Evolutionary conservation across 2,888 invertebrate genomes (phyloP), one percentile per base, ranked within the genome.

Genomic region (Hypolimnas misippus): DNA sequence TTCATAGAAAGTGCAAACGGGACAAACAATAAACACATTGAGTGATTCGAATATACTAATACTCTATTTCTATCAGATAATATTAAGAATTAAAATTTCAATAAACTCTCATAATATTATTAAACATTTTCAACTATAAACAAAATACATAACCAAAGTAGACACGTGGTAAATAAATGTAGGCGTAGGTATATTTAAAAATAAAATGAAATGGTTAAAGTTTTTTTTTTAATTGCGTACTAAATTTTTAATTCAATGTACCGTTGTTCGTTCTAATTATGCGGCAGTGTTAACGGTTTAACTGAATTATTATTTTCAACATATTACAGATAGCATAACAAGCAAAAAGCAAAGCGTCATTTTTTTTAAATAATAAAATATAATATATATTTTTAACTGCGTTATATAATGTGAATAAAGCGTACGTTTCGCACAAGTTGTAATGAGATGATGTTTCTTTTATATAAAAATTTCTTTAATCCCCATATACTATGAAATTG

Each of bases 371-470:
- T n/a, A n/a, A n/a, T n/a, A n/a, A n/a, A n/a, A n/a, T n/a, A n/a
- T n/a, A 10, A 17, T 2, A 42, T 10, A 42, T 17, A 42, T 12
- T n/a, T 25, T 21, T n/a, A n/a, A n/a, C n/a, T n/a, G n/a, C n/a
- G n/a, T n/a, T n/a, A n/a, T n/a, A n/a, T n/a, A n/a, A n/a, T n/a
- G n/a, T 40, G 12, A 57, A 50, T 17, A 35, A 35, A 35, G 19
- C 19, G 31, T 50, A 57, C 19, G 31, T 58, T 58, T 58, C 58
- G 58, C 58, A 58, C 58, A 58, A 52, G 19, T 52, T 33, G 12
- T 42, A 31, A 42, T 52, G 33, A 52, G 40, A 42, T 40, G 58
- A 58, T 33, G 29, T 58, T 33, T 51, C 17, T 14, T 21, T 16
- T 19, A 14, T 21, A 51, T 19, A 19, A 7, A 16, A 10, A n/a